phyloP scores from a whole-genome alignment of 2,797 vertebrate species.

The Poeciliopsis infans region DNA sequence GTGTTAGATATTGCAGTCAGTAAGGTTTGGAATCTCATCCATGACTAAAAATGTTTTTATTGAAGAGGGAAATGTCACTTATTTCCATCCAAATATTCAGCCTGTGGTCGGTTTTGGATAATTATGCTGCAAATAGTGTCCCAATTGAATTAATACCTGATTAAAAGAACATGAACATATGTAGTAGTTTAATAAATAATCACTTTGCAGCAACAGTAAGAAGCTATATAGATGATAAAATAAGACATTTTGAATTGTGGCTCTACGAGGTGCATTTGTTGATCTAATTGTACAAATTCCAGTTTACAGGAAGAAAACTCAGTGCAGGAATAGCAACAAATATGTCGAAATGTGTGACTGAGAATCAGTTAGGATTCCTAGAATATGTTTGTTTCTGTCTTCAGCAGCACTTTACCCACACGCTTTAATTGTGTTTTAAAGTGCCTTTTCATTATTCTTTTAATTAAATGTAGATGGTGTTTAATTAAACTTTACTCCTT shows the following conservation, averaged over 20 bases:
- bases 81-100: not conserved
- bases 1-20: not conserved
- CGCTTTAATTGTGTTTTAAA: not conserved
- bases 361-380: not conserved
- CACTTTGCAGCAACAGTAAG: not conserved
- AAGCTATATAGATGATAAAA: not conserved
- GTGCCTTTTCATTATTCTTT: not conserved
- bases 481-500: not conserved
- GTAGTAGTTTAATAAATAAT: not conserved
- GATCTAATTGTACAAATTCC: not conserved
- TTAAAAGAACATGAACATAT: not conserved
- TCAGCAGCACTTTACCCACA: not conserved
- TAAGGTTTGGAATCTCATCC: not conserved
- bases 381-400: not conserved
- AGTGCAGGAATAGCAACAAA: not conserved
- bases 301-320: not conserved
- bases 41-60: not conserved
- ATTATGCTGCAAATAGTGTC: not conserved
- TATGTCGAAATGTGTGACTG: not conserved
- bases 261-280: not conserved
- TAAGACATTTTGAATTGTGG: not conserved
- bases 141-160: not conserved
- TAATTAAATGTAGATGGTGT: not conserved
- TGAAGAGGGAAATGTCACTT: not conserved
- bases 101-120: not conserved